Base-by-base conservation (phyloP, 1,140 invertebrate genomes). In the Temnothorax longispinosus region DNA sequence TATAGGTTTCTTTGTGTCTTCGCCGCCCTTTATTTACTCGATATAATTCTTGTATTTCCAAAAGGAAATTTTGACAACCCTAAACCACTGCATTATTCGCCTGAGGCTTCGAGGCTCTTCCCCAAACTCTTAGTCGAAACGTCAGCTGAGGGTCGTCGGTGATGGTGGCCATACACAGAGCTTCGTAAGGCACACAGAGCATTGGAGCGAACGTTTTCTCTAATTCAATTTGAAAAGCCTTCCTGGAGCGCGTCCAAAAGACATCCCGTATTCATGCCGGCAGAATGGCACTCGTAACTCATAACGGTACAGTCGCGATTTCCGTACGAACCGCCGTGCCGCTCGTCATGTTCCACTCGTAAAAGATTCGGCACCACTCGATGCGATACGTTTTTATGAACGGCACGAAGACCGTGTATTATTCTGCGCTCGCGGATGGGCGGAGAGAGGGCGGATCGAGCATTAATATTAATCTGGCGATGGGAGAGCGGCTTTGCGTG, bases 191-290 rank as follows among this genome's bases (percentile, higher is more conserved):
- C 71, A 21, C 32, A 21, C 41, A 21, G 11, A 69, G 32, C 44
- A 85, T n/a, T 13, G 38, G 18, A 44, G 54, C 62, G 64, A 88
- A 89, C 85, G 78, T 89, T 92, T 89, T 88, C 88, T 88, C 72
- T 80, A 85, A 87, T 86, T 90, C 76, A 86, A 75, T 88, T 92
- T 86, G 84, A 91, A 88, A 90, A 81, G 86, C 74, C 41, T 81
- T 84, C 85, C 85, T 90, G 90, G 89, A 91, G 64, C 77, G 90
- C 64, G 56, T 90, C 91, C 92, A 92, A 91, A 92, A 92, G 74
- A 86, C 88, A 88, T 91, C 67, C 56, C 52, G 80, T 78, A 81
- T 87, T 85, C 82, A 69, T 85, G 71, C 74, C 54, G 74, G 41
- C 52, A 44, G 65, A 86, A 86, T 86, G 74, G 69, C 82, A 86